Evolutionary conservation across 2,888 invertebrate genomes (phyloP), one percentile per base, ranked within the genome.

Genomic region (Epiblema foenella): DNA sequence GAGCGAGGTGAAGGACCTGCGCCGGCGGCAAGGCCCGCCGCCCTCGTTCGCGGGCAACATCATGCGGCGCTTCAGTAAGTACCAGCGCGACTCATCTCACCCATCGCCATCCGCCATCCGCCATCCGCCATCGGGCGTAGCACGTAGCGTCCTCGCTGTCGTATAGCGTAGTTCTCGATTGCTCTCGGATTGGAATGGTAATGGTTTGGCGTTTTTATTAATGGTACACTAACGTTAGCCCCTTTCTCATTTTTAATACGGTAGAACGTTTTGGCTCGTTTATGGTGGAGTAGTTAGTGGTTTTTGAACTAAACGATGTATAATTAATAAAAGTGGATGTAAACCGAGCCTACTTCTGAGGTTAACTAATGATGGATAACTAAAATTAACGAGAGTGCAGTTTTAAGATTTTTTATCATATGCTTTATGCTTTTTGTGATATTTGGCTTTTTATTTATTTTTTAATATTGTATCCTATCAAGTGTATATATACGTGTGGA

Each of bases 1-100:
- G 64, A 95, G 95, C 76, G 89, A 90, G 78, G 86, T 86, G 79
- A 91, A 90, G 82, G 95, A 94, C 84, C 89, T 94, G 79, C 92
- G 96, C 85, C 93, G 93, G 81, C 91, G 78, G 84, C 77, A 79
- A 86, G 86, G 88, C 83, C 81, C 83, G 87, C 81, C 89, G 85
- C 83, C 87, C 93, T 85, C 95, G 75, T 95, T 96, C 93, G 95
- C 96, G 80, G 96, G 96, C 86, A 96, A 94, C 94, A 94, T 97
- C 81, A 96, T 96, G 94, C 95, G 97, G 89, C 96, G 97, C 94
- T 97, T 97, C 95, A 97, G 97, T 97, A 97, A 97, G 97, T 97
- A 95, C 76, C 83, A 76, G 75, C 64, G 64, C 54, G 52, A 54
- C 20, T 11, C 64, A 64, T 54, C 37, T 94, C 89, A 88, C 86